Conservation (phyloP, 2,797 vertebrate species). For the Podargus strigoides region DNA sequence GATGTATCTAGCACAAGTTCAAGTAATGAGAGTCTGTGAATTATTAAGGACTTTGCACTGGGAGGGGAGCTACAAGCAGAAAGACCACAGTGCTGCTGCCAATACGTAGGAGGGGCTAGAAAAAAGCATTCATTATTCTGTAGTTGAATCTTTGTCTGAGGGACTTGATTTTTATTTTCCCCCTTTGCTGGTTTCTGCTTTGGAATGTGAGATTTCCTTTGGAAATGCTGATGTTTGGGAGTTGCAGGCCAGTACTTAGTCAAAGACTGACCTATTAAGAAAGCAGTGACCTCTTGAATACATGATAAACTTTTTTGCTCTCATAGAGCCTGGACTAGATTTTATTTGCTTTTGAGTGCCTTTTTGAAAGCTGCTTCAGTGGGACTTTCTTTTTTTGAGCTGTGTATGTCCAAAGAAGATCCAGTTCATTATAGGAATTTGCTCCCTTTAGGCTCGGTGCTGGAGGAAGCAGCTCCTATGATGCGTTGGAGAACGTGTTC, state of each 20-base stretch:
- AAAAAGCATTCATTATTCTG: constrained; percentile 71
- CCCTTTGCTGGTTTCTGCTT: constrained; percentile 77
- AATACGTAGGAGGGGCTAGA: constrained; percentile 63
- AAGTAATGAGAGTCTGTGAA: constrained; percentile 94
- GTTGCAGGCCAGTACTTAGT: constrained; percentile 85
- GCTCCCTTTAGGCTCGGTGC: constrained; percentile 48
- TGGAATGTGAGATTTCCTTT: constrained; percentile 73
- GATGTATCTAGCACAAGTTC: constrained; percentile 95
- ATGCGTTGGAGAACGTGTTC: constrained; percentile 66
- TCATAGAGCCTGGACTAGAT: constrained; percentile 89
- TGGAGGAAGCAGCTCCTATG: constrained; percentile 59
- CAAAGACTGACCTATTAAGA: constrained; percentile 82
- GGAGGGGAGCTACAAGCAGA: constrained; percentile 67
- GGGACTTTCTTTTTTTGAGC: constrained; percentile 80
- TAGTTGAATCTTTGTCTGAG: constrained; percentile 75
- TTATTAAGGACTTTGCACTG: constrained; percentile 53
- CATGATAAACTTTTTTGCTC: constrained; percentile 85
- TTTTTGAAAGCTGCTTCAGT: constrained; percentile 97
- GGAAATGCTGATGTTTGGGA: constrained; percentile 83
- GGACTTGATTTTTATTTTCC: constrained; percentile 86
- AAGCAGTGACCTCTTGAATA: constrained; percentile 88
- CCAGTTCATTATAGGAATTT: constrained; percentile 61
- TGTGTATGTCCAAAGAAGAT: constrained; percentile 79
- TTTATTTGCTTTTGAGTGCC: constrained; percentile 98
- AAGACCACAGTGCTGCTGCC: constrained; percentile 73